Percentiles rank a stretch among this genome's conserved stretches.
Conservation (phyloP, 2,797 vertebrate genomes). For the Furcifer pardalis region DNA sequence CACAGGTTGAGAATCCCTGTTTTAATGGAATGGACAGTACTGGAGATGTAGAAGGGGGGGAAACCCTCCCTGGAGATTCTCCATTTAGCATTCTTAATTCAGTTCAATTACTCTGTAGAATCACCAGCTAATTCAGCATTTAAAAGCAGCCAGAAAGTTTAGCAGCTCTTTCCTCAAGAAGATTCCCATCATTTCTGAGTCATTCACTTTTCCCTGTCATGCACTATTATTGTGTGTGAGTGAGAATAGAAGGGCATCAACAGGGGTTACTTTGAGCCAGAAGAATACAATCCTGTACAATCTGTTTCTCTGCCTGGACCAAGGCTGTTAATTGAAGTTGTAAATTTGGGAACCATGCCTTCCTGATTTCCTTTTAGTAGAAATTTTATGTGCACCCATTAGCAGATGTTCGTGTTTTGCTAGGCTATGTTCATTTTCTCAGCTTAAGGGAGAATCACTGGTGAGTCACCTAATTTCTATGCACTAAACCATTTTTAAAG, state of each 20-base stretch:
- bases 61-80: not conserved
- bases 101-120: not conserved
- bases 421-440: not conserved
- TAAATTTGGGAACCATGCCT: not conserved
- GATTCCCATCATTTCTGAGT: conserved; percentile 7
- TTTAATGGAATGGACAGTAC: not conserved
- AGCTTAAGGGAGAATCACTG: not conserved
- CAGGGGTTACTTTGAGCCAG: not conserved
- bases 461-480: not conserved
- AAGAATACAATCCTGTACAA: not conserved
- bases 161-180: not conserved
- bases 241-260: not conserved
- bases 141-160: not conserved
- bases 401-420: not conserved
- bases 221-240: not conserved
- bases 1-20: too few species aligned
- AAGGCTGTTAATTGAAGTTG: not conserved
- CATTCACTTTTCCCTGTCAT: not conserved
- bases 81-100: not conserved
- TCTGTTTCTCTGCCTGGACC: not conserved
- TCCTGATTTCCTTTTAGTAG: not conserved
- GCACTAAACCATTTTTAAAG: not conserved
- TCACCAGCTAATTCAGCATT: not conserved
- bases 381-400: not conserved
- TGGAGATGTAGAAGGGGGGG: not conserved